These are phyloP conservation scores for Hydrocynus forskahlii DNA, from an alignment of 2,797 vertebrate genomes.

Conservation along the genomic window DNA sequence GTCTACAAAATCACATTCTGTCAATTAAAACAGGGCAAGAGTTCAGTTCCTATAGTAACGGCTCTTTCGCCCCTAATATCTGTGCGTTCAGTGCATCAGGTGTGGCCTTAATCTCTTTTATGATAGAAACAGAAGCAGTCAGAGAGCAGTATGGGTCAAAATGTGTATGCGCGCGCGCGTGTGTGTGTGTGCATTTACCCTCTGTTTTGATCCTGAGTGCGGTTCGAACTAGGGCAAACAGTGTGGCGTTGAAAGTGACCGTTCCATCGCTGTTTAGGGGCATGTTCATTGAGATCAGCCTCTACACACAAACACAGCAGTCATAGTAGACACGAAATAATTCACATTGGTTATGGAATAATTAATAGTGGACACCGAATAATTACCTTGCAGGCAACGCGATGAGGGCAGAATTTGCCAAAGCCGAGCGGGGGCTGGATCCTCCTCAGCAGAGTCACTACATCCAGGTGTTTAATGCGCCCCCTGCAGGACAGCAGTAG, in stretches of 20 bases:
- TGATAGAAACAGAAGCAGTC: too few species aligned
- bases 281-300: constrained; percentile 96
- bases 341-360: too few species aligned
- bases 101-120: too few species aligned
- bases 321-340: too few species aligned
- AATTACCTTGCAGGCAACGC: constrained; percentile 95
- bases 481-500: constrained; percentile 79
- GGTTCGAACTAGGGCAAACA: constrained; percentile 91
- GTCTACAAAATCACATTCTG: too few species aligned
- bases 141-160: too few species aligned
- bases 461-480: constrained; percentile 96
- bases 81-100: too few species aligned
- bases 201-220: constrained; percentile 96
- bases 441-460: constrained; percentile 92
- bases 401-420: constrained; percentile 95
- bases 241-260: constrained; percentile 93
- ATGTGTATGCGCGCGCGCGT: too few species aligned
- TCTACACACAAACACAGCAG: constrained; percentile 66
- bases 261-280: constrained; percentile 94
- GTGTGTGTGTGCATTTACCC: constrained; percentile 70
- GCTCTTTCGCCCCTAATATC: too few species aligned
- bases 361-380: too few species aligned
- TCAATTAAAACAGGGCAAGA: too few species aligned
- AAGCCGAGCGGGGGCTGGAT: constrained; percentile 98
- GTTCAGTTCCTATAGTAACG: too few species aligned